A percentile compares a stretch with the other conserved stretches of the same genome.
Evolutionary conservation across 2,888 invertebrate species (phyloP).

Genomic region (Philonicus albiceps): DNA sequence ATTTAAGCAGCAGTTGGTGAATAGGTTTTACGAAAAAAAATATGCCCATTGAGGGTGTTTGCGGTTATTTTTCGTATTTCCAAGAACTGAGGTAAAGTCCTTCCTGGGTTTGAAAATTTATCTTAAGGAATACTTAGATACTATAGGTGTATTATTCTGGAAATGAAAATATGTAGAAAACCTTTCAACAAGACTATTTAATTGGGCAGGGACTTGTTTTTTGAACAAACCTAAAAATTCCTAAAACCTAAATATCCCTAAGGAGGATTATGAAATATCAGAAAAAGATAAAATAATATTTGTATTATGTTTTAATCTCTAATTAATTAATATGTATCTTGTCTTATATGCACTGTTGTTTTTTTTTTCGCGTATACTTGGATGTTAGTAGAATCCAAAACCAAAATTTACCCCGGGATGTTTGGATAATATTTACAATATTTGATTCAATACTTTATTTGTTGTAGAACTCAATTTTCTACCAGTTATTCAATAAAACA

Average conservation of each 20-base stretch:
- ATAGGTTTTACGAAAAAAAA: background rate
- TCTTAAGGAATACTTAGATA: background rate
- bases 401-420: too few species aligned
- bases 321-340: too few species aligned
- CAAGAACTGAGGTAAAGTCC: background rate
- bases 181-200: background rate
- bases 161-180: background rate
- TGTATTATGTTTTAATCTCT: background rate
- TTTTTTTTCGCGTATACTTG: too few species aligned
- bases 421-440: too few species aligned
- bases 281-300: background rate
- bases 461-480: too few species aligned
- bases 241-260: background rate
- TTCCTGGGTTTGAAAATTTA: background rate
- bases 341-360: too few species aligned
- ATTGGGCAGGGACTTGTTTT: background rate
- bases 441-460: too few species aligned
- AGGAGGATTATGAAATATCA: background rate
- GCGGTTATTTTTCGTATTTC: background rate
- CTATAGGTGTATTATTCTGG: background rate
- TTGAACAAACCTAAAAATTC: background rate
- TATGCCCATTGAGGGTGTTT: background rate
- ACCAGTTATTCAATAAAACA: too few species aligned
- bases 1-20: background rate
- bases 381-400: too few species aligned